Evolutionary conservation across 2,888 invertebrate species (phyloP), one percentile per base, ranked within the genome.

Genomic region (Mongoloraphidia duomilia): DNA sequence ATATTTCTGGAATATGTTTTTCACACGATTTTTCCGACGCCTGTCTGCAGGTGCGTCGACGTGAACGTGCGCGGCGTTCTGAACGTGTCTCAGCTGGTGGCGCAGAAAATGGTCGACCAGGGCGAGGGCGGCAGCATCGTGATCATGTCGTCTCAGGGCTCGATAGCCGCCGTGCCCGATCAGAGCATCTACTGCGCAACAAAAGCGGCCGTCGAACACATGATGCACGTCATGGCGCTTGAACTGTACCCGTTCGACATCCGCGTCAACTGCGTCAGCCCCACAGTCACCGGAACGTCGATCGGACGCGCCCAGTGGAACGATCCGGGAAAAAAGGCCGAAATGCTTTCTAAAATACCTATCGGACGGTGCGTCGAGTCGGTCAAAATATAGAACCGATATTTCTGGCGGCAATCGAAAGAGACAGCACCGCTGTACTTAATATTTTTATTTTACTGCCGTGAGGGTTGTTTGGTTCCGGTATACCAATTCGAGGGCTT

Each of bases 201-300:
- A 0, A 97, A 97, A 68, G 89, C 84, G 5, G 94, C 93, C 0
- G 71, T 96, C 0, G 94, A 97, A 60, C 80, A 84, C 38, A 69
- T 93, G 52, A 86, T 90, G 0, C 77, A 80, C 57, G 79, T 81
- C 0, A 80, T 93, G 77, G 92, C 95, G 0, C 61, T 88, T 41
- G 95, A 96, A 68, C 72, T 94, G 26, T 95, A 92, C 0, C 77
- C 79, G 0, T 73, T 82, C 52, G 78, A 80, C 37, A 93, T 96
- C 57, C 79, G 96, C 14, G 84, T 88, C 0, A 96, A 96, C 64
- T 75, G 81, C n/a, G 84, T 96, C 0, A 93, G 94, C 67, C 96
- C 96, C 1, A 96, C 95, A 0, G 93, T 92, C 0, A 84, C 92
- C 12, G 71, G 92, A 74, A 96, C 96, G 0, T 86, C 83, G 47